These are phyloP conservation scores for Onychorhynchus coronatus DNA, from an alignment of 2,113 vertebrate genomes.

Conservation along the genomic window DNA sequence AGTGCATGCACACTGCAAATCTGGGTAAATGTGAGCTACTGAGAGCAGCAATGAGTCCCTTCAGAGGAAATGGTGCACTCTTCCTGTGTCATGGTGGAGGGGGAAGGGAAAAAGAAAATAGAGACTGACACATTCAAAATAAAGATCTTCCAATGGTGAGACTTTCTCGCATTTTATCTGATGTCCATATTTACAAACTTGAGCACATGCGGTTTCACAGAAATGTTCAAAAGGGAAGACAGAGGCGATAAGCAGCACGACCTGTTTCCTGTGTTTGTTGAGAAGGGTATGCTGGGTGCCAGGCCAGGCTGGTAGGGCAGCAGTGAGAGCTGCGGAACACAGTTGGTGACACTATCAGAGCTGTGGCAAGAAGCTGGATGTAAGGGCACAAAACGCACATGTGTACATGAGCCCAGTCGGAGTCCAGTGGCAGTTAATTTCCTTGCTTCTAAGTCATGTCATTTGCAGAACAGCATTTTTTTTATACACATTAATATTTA, in stretches of 20 bases:
- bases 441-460: background rate
- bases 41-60: background rate
- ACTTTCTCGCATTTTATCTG: background rate
- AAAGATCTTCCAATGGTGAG: background rate
- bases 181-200: background rate
- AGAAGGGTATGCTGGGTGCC: background rate
- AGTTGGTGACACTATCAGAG: rapidly evolving
- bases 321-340: background rate
- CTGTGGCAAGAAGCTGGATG: background rate
- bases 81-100: background rate
- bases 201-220: background rate
- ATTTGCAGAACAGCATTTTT: background rate
- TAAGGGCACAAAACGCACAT: background rate
- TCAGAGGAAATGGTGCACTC: background rate
- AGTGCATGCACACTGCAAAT: background rate
- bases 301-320: background rate
- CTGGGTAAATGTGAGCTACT: background rate
- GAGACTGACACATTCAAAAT: background rate
- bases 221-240: background rate
- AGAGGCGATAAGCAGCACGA: background rate
- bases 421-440: background rate
- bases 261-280: background rate
- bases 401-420: rapidly evolving
- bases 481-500: background rate
- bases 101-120: background rate